These are phyloP conservation scores for Chiroxiphia lanceolata DNA, from an alignment of 2,797 vertebrate genomes.

Conservation along the genomic window DNA sequence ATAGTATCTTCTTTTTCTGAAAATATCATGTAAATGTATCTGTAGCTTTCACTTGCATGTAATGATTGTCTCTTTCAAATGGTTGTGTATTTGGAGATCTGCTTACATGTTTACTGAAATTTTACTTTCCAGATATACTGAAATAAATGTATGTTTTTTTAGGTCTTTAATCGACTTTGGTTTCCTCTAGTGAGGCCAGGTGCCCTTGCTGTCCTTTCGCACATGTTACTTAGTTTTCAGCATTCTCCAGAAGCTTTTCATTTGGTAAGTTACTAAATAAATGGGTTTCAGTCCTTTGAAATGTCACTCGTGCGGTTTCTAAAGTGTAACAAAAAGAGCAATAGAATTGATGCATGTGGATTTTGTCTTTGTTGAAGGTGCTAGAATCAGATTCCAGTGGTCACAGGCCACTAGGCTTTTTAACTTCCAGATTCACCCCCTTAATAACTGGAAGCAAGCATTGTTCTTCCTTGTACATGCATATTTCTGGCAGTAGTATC, in stretches of 20 bases:
- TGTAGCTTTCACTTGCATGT: neutral
- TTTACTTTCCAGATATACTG: neutral
- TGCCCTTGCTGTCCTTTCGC: conserved; percentile 93
- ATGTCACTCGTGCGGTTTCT: neutral
- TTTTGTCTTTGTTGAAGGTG: neutral
- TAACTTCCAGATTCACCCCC: neutral
- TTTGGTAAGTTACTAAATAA: conserved; percentile 82
- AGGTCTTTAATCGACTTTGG: conserved; percentile 98
- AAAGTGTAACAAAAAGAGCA: neutral
- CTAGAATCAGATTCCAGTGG: neutral
- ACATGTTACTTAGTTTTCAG: conserved; percentile 99
- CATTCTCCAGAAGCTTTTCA: conserved; percentile 99
- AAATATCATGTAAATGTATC: neutral
- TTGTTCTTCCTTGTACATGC: neutral
- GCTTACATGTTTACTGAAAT: neutral
- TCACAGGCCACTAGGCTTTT: neutral
- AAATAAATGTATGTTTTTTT: neutral
- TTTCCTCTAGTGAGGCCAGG: conserved; percentile 96
- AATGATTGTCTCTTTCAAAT: neutral
- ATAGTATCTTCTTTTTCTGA: neutral
- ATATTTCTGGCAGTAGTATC: neutral
- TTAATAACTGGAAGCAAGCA: neutral
- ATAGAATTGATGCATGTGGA: neutral
- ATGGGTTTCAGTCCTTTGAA: neutral
- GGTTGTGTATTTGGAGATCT: neutral